These are phyloP conservation scores for Amblyjoppa fuscipennis DNA, from an alignment of 2,888 invertebrate species.

Conservation along the genomic window DNA sequence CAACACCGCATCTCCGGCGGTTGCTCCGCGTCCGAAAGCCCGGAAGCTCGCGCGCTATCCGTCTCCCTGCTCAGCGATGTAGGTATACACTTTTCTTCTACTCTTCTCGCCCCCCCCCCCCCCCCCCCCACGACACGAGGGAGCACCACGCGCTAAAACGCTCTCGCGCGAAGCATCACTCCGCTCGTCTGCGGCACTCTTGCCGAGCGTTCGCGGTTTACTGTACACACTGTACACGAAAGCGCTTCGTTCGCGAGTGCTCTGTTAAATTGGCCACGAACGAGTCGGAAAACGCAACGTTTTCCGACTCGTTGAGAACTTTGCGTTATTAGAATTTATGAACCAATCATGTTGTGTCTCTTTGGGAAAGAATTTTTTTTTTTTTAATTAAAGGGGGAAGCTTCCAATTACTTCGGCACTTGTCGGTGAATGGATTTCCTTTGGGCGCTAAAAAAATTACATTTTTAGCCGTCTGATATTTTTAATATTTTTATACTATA, in stretches of 20 bases:
- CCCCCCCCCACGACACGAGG: not conserved
- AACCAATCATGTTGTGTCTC: not conserved
- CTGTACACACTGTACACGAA: not conserved
- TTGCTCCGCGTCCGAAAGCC: not conserved
- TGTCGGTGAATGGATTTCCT: too few relatives aligned
- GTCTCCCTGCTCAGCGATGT: not conserved
- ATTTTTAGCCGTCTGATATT: too few relatives aligned
- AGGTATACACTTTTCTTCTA: constrained; percentile 21
- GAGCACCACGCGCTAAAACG: not conserved
- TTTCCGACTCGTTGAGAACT: constrained; percentile 33
- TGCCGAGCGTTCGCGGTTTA: not conserved
- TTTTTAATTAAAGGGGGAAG: not conserved
- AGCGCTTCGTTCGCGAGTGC: not conserved
- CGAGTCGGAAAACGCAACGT: too few relatives aligned
- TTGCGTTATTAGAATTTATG: constrained; percentile 28
- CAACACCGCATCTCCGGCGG: not conserved
- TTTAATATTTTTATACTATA: too few relatives aligned
- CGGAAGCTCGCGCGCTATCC: constrained; percentile 3
- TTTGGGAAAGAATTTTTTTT: not conserved
- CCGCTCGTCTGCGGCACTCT: not conserved
- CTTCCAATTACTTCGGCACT: too few relatives aligned
- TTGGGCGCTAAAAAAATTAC: too few relatives aligned
- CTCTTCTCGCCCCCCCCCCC: not conserved
- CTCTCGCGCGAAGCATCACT: not conserved
- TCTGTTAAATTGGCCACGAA: constrained; percentile 39